A percentile compares a stretch with the other conserved stretches of the same genome.
Evolutionary conservation across 2,888 invertebrate species (phyloP).

Genomic region (Rhorus exstirpatorius): DNA sequence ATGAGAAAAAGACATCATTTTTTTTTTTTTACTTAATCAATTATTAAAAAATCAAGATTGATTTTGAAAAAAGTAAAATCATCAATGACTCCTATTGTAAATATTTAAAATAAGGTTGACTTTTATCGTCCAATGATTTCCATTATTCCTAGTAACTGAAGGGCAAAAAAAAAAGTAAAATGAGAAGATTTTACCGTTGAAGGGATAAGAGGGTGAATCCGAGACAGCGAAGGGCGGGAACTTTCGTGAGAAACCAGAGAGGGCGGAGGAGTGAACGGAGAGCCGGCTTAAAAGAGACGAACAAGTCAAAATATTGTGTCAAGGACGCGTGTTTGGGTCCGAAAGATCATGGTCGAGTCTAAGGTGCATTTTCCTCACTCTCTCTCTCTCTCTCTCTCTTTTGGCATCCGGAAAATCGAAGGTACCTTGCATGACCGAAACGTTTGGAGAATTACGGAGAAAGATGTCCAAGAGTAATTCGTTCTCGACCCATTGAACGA

Average conservation of each 20-base stretch:
- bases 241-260: conserved; percentile 24
- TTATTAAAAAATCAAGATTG: too few species aligned
- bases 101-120: neutral
- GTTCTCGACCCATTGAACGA: conserved; percentile 60
- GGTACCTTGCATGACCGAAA: conserved; percentile 48
- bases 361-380: conserved; percentile 43
- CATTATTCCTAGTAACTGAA: conserved; percentile 5
- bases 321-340: conserved; percentile 74
- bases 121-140: neutral
- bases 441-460: conserved; percentile 43
- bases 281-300: conserved; percentile 46
- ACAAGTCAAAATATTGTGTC: conserved; percentile 82
- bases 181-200: neutral
- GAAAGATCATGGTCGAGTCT: conserved; percentile 55
- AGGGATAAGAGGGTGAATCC: conserved; percentile 8
- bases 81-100: too few species aligned
- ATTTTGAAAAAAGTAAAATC: too few species aligned
- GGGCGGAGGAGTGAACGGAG: conserved; percentile 11
- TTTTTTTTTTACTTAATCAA: too few species aligned
- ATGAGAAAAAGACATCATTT: too few species aligned
- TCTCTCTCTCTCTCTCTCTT: conserved; percentile 57
- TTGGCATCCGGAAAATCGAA: conserved; percentile 32
- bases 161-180: conserved; percentile 7
- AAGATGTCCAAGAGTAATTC: conserved; percentile 37
- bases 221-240: conserved; percentile 28